Conservation (phyloP, 2,113 vertebrate genomes). For the Dolichallabes microphthalmus region DNA sequence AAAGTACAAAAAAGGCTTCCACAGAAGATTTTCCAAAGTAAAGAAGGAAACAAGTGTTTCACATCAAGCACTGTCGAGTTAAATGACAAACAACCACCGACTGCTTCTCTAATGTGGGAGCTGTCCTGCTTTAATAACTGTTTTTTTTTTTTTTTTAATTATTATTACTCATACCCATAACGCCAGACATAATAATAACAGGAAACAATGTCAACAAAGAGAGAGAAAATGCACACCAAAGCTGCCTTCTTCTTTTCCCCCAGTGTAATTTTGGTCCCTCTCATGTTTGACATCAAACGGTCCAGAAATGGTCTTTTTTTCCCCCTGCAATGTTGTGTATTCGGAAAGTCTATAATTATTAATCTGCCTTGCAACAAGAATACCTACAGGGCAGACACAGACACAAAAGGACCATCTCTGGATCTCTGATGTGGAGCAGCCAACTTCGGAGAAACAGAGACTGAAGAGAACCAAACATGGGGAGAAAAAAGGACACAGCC, state of each 20-base stretch:
- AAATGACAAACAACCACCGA: slow-evolving; percentile 35
- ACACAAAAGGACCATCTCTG: slow-evolving; percentile 67
- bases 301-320: slow-evolving; percentile 67
- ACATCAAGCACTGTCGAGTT: slow-evolving; percentile 13
- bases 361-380: slow-evolving; percentile 70
- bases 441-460: slow-evolving; percentile 35
- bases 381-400: slow-evolving; percentile 67
- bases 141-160: slow-evolving; percentile 7
- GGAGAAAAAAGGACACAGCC: slow-evolving; percentile 11
- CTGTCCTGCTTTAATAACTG: slow-evolving; percentile 25
- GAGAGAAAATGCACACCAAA: slow-evolving; percentile 52
- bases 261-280: slow-evolving; percentile 80
- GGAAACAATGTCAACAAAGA: slow-evolving; percentile 51
- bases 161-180: slow-evolving; percentile 27
- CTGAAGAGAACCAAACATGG: slow-evolving; percentile 26
- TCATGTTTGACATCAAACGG: slow-evolving; percentile 78
- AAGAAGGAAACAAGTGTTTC: slow-evolving; percentile 25
- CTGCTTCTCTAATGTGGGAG: slow-evolving; percentile 23
- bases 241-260: slow-evolving; percentile 58
- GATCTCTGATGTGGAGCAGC: slow-evolving; percentile 55
- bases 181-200: slow-evolving; percentile 54
- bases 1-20: background rate
- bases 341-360: slow-evolving; percentile 81
- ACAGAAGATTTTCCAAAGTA: slow-evolving; percentile 15
- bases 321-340: slow-evolving; percentile 69